Evolutionary conservation across 2,797 vertebrate genomes (phyloP), one percentile per base, ranked within the genome.

Genomic region (Girardinus metallicus): DNA sequence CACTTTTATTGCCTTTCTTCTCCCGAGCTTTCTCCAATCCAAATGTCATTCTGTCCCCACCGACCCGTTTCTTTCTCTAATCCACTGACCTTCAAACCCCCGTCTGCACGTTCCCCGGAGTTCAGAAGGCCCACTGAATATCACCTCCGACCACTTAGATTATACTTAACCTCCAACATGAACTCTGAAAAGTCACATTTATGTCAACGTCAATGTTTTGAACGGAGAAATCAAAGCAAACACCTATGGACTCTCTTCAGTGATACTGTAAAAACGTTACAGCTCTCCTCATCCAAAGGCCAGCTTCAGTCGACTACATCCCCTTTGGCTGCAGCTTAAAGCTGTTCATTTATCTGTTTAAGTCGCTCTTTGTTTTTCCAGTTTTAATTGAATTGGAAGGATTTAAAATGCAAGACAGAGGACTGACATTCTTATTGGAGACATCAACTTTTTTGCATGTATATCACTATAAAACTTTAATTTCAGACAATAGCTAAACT

Each of bases 41-140:
- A 77, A 46, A 79, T 60, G 39, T 79, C 81, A 85, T 36, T 49
- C 83, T 74, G 73, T 81, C 68, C 74, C 87, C 41, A 51, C 88
- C 83, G 86, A 82, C 83, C 82, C 74, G 84, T 85, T 88, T 86
- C 79, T 75, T 78, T 68, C 83, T 79, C 78, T 74, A 86, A 89
- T 87, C 82, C 79, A 4, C 78, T 82, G 83, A 87, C 89, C 88
- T 91, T 86, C 81, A 86, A 84, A 88, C 41, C 43, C 68, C 68
- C 43, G 51, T 46, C 68, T 29, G 41, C n/a, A 29, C 68, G 12
- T 70, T 68, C 36, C 39, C 43, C 23, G 15, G 39, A 70, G 39
- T 43, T 71, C 12, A 71, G 23, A 70, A 46, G 16, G 13, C 43
- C 68, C n/a, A 16, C 12, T 44, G 68, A 29, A 46, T 71, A 44